Conservation (phyloP, 2,888 invertebrate species). For the Drosophila melanocephala region DNA sequence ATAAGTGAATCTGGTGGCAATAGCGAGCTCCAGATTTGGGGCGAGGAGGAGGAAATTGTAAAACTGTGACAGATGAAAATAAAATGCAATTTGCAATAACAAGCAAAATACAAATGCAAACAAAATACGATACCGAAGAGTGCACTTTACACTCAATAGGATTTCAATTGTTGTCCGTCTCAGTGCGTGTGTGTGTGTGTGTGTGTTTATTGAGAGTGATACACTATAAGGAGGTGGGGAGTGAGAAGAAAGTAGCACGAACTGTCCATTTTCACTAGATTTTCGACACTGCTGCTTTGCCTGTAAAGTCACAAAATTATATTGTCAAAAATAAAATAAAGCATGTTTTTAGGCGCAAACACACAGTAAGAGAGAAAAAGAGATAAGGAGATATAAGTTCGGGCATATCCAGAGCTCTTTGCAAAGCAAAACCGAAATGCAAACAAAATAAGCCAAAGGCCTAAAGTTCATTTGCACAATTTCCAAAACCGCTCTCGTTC, state of each 20-base stretch:
- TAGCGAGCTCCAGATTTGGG: not conserved
- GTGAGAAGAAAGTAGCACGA: conserved; percentile 2
- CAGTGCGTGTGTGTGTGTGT: conserved; percentile 9
- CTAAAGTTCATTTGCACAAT: conserved; percentile 82
- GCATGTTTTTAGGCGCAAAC: conserved; percentile 68
- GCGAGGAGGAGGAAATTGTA: conserved; percentile 7
- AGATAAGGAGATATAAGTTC: conserved; percentile 1
- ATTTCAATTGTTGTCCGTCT: conserved; percentile 69
- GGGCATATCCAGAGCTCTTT: conserved; percentile 18
- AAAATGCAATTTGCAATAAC: conserved; percentile 77
- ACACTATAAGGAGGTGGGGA: not conserved
- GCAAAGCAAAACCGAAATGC: conserved; percentile 71
- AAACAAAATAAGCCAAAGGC: conserved; percentile 82
- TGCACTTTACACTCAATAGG: conserved; percentile 69
- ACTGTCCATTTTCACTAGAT: conserved; percentile 73
- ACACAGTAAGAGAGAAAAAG: not conserved
- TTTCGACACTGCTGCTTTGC: conserved; percentile 53
- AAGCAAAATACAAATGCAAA: conserved; percentile 64
- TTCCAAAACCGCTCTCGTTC: conserved; percentile 62
- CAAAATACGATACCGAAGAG: conserved; percentile 50
- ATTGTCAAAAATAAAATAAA: conserved; percentile 82
- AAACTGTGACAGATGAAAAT: conserved; percentile 60
- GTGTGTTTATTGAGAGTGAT: conserved; percentile 5
- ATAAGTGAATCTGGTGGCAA: conserved; percentile 49
- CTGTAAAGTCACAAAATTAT: conserved; percentile 78